Evolutionary conservation across 2,888 invertebrate species (phyloP), one percentile per base, ranked within the genome.

Genomic region (Ochlodes sylvanus): DNA sequence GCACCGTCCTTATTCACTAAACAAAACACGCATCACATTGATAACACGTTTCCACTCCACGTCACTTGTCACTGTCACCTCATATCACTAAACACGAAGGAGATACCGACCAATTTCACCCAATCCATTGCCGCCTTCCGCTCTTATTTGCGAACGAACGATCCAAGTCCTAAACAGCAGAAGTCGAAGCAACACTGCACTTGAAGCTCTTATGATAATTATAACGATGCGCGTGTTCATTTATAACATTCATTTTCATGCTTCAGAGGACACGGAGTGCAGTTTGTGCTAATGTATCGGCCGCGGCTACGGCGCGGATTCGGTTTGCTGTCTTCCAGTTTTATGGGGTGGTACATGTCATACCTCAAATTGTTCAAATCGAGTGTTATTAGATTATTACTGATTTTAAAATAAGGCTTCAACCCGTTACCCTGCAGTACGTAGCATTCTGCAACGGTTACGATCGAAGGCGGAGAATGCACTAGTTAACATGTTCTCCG

Each of bases 211-310:
- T 93, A 90, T 94, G 92, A 88, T 91, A 88, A 90, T 90, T 83
- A 83, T 80, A 75, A 82, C 81, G 76, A 77, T 80, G 84, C 80
- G 86, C 84, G 78, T 87, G 87, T 84, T 82, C 85, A 93, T 94
- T 92, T 94, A 94, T 94, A 94, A 94, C 93, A 93, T 93, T 92
- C 88, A 90, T 88, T 91, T 92, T 93, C 88, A 93, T 93, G 93
- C 85, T 89, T 91, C 91, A 93, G 88, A 85, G 90, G 84, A 72
- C 83, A 72, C 77, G 72, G 65, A 38, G 47, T 62, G 67, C 67
- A 61, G 61, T 63, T 61, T 62, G 50, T 61, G 67, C 54, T 62
- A 21, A 27, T 55, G 60, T 60, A 41, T 15, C 58, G 50, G 5
- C 10, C 63, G 50, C 42, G 38, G n/a, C 34, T 9, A 5, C 19